Evolutionary conservation across 2,888 invertebrate species (phyloP), one percentile per base, ranked within the genome.

Genomic region (Linyphia triangularis): DNA sequence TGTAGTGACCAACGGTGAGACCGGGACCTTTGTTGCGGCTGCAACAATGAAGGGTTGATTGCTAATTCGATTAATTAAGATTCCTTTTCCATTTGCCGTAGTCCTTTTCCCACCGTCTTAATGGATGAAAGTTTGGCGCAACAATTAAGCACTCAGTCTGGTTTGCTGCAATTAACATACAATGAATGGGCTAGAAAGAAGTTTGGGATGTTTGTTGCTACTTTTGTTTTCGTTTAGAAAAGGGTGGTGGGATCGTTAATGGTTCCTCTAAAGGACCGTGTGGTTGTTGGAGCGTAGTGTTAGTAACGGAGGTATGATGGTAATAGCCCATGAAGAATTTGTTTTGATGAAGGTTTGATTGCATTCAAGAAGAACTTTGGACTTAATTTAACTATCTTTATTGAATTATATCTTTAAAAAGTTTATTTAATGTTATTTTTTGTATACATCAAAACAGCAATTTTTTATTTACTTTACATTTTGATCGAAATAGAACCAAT

Each of bases 31-130:
- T 77, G 30, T 57, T 6, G 4, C 57, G n/a, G n/a, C 59, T 4
- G 33, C n/a, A 43, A 84, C 73, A 67, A 67, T 51, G 19, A 69
- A 26, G 33, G 10, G 51, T 26, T 24, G 69, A 81, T 81, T 81
- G 75, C 69, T 67, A 84, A 51, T 67, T 72, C 78, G 51, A 70
- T 85, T 84, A 78, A 85, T 78, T 78, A 85, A 73, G 33, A 81
- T 70, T 81, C 69, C 81, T 69, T 57, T 57, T 63, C 43, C 59
- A 22, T 61, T 40, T 30, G 65, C 33, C 51, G 51, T 51, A 5
- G 51, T 24, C n/a, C 16, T 19, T 6, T 63, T 63, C 40, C 65
- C 67, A 43, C 16, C n/a, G 43, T n/a, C 51, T 43, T 65, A 22
- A n/a, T n/a, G n/a, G n/a, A n/a, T n/a, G 69, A 85, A 78, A 70